Evolutionary conservation across 2,888 invertebrate species (phyloP), one percentile per base, ranked within the genome.

Genomic region (Serripes groenlandicus): DNA sequence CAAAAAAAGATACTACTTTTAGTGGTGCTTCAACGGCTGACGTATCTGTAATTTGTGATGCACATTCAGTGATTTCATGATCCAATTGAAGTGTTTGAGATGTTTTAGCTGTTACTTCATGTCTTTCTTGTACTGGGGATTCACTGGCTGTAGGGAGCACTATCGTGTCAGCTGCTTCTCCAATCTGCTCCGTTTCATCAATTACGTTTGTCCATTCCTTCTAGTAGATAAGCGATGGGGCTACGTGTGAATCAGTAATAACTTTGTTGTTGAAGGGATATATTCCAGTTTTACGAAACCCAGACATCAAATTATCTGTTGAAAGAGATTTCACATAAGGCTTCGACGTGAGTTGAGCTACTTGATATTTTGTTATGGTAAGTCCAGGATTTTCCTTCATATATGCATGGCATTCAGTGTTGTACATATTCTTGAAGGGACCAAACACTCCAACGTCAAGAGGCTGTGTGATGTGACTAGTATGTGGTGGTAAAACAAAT

Each of bases 361-460:
- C 69, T 11, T 78, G 64, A 56, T 75, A 81, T 68, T 64, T 78
- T 9, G 78, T 73, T 9, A 81, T 75, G 49, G 21, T 34, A 18
- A 66, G 9, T 9, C 81, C 74, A 26, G 74, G 74, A 56, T 82
- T 74, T 35, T 37, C 52, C n/a, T 79, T 42, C 70, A 76, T 37
- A 32, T 42, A 82, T 18, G 54, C 4, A 21, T 75, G 73, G 69
- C 79, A 85, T 56, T 79, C 79, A 15, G 23, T 37, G 26, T 76
- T 54, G 37, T 75, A 85, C 26, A 60, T 42, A 7, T 23, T 26
- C 30, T 85, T 79, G 1, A 82, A 35, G 7, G 79, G 82, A 3
- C 77, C 81, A 68, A 82, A 82, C 0, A 81, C 72, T 30, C 58
- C 74, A 54, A 79, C 77, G 56, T 79, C 81, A 15, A 82, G 49